Conservation (phyloP, 2,888 invertebrate species). For the Ceriagrion tenellum region DNA sequence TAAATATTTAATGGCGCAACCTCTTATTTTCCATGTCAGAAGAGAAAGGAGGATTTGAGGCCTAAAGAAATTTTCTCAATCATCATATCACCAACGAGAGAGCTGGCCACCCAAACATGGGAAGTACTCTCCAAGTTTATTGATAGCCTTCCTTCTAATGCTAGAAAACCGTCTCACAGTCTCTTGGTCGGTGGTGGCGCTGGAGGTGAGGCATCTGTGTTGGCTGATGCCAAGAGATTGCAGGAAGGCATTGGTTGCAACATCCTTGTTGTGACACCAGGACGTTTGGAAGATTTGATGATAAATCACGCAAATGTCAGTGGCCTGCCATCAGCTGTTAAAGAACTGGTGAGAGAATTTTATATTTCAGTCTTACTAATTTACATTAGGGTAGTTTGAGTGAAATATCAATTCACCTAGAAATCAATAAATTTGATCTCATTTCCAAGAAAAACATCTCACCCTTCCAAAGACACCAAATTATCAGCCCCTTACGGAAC, state of each 20-base stretch:
- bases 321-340: constrained; percentile 86
- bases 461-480: too few species aligned
- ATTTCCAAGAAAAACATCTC: too few species aligned
- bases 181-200: constrained; percentile 48
- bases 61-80: constrained; percentile 91
- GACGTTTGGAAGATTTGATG: constrained; percentile 92
- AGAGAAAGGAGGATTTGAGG: constrained; percentile 83
- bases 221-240: constrained; percentile 69
- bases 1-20: too few species aligned
- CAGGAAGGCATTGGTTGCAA: constrained; percentile 85
- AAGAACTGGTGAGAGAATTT: constrained; percentile 84
- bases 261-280: constrained; percentile 96
- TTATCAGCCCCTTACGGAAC: too few species aligned
- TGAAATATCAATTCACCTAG: neutral
- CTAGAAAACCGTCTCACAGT: constrained; percentile 32
- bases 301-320: constrained; percentile 83
- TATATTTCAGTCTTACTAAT: neutral
- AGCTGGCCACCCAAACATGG: constrained; percentile 94
- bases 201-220: constrained; percentile 61
- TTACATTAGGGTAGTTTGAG: neutral
- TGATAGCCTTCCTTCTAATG: constrained; percentile 74
- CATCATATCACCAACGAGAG: constrained; percentile 96
- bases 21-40: constrained; percentile 78
- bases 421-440: too few species aligned
- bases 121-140: constrained; percentile 82